Base-by-base conservation (phyloP, 1,140 invertebrate genomes). In the Coelopa frigida region DNA sequence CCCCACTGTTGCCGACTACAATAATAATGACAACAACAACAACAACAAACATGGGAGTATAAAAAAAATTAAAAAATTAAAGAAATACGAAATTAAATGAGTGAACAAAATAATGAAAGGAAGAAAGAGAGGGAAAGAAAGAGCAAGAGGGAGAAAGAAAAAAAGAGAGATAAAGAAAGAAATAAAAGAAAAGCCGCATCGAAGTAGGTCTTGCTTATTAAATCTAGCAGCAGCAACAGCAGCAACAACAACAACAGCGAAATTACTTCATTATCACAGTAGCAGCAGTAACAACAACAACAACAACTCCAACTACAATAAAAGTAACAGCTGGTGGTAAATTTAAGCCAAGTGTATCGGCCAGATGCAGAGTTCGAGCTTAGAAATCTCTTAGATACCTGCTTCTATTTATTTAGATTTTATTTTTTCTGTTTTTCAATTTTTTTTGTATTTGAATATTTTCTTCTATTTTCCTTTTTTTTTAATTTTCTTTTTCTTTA, bases 161-260 rank as follows among this genome's bases (percentile, higher is more conserved):
- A 35, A 14, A 33, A 10, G 17, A 35, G 17, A 10, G 17, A 18
- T 35, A 35, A 35, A 35, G 20, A 35, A 18, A 35, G 33, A 35
- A 35, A 18, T 14, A 33, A 3, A 33, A 35, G 15, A 35, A 35
- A 35, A 35, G 20, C 12, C 7, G 20, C 31, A 33, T 5, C 31
- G 4, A 33, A 18, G 3, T 35, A 4, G 5, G 3, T 2, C 20
- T 35, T 35, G 33, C 11, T 12, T 15, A n/a, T n/a, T n/a, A n/a
- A n/a, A 5, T 10, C 15, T 14, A 3, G 33, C 33, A 35, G 33
- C 33, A 35, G 33, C 33, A 46, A 22, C 33, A 50, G 39, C 33
- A 40, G 39, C 21, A 48, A 32, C 32, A 50, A 37, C 44, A 50
- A 44, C 32, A 31, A 37, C 48, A 51, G 33, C 31, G 38, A 54